These are phyloP conservation scores for Hetaerina americana DNA, from an alignment of 1,140 invertebrate genomes.

Conservation along the genomic window DNA sequence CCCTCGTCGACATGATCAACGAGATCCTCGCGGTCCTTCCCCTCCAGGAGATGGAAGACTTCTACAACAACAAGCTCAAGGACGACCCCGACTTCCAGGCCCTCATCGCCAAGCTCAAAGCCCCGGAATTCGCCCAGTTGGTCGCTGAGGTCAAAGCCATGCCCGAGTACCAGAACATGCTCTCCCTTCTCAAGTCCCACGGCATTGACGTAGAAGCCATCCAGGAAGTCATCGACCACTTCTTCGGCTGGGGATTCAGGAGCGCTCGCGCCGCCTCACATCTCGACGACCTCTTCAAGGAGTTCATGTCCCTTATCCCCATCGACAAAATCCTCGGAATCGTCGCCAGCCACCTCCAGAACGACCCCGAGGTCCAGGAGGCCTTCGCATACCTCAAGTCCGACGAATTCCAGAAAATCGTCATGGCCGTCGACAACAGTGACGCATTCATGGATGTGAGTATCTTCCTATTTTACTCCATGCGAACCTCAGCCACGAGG, in stretches of 20 bases:
- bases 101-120: conserved; percentile 15
- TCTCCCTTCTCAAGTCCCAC: conserved; percentile 15
- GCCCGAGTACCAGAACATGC: conserved; percentile 17
- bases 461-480: not conserved
- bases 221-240: conserved; percentile 10
- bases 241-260: conserved; percentile 9
- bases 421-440: conserved; percentile 13
- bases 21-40: conserved; percentile 21
- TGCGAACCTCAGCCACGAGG: no score
- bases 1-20: conserved; percentile 7
- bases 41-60: conserved; percentile 16
- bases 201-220: conserved; percentile 19
- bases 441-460: conserved; percentile 13
- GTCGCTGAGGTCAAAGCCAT: conserved; percentile 15
- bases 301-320: conserved; percentile 13
- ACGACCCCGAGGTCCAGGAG: conserved; percentile 19
- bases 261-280: conserved; percentile 22
- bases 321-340: conserved; percentile 13
- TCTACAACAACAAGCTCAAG: conserved; percentile 20
- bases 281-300: not conserved
- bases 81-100: conserved; percentile 15
- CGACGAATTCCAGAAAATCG: conserved; percentile 16
- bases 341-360: conserved; percentile 16
- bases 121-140: conserved; percentile 14
- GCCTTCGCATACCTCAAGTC: conserved; percentile 10